Conservation (phyloP, 1,140 invertebrate species). For the Drosophila leontia region DNA sequence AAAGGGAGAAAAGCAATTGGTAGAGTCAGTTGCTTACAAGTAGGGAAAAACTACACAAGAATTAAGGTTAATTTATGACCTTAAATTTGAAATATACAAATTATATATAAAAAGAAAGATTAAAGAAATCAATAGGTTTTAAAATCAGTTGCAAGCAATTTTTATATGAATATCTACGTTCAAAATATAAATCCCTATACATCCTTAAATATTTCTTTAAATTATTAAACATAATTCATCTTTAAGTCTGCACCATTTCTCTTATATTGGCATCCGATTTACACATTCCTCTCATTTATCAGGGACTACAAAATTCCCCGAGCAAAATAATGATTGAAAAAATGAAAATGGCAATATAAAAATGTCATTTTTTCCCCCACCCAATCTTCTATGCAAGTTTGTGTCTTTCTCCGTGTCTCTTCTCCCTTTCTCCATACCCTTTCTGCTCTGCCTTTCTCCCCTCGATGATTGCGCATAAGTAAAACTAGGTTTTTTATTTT, state of each 20-base stretch:
- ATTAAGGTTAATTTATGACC: background rate
- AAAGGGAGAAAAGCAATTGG: background rate
- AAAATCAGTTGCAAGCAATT: too few relatives aligned
- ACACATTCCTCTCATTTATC: background rate
- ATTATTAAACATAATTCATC: too few relatives aligned
- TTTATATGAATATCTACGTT: too few relatives aligned
- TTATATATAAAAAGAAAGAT: too few relatives aligned
- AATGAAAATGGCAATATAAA: conserved; percentile 17
- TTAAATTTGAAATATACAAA: too few relatives aligned
- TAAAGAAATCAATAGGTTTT: too few relatives aligned
- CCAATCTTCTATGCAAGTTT: conserved; percentile 1
- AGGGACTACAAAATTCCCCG: background rate
- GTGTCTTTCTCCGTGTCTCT: background rate
- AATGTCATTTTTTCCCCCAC: conserved; percentile 1
- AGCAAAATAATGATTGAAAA: background rate
- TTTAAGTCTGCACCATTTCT: too few relatives aligned
- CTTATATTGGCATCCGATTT: too few relatives aligned
- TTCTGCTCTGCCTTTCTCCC: background rate
- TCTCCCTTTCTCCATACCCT: background rate
- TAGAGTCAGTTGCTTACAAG: background rate
- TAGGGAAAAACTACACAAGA: background rate
- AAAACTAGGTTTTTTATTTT: conserved; percentile 25
- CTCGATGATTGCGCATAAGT: conserved; percentile 37
- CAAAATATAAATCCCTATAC: too few relatives aligned
- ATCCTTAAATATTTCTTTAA: too few relatives aligned